Conservation (phyloP, 2,888 invertebrate species). For the Drosophila incognita region DNA sequence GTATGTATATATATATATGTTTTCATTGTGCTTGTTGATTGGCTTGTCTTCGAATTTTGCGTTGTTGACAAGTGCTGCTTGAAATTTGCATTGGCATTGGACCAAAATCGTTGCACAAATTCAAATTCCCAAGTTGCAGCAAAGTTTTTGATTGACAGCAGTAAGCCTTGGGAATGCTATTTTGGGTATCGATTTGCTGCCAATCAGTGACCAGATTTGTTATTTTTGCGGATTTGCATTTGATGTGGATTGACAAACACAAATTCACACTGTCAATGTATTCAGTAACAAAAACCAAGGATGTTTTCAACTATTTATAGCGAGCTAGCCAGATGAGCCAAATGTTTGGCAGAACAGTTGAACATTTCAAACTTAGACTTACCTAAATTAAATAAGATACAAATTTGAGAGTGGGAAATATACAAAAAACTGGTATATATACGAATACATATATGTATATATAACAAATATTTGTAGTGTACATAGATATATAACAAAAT, state of each 20-base stretch:
- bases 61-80: slow-evolving; percentile 46
- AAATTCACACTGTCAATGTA: background rate
- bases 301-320: background rate
- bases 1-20: background rate
- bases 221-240: slow-evolving; percentile 23
- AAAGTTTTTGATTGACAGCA: slow-evolving; percentile 62
- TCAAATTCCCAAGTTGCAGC: slow-evolving; percentile 41
- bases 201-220: slow-evolving; percentile 22
- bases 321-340: background rate
- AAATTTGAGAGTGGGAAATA: background rate
- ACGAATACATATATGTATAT: rapidly evolving
- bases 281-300: background rate
- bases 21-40: slow-evolving; percentile 31
- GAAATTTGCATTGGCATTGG: slow-evolving; percentile 46
- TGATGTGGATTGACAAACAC: slow-evolving; percentile 1
- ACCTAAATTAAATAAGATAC: background rate
- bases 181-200: slow-evolving; percentile 28
- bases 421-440: rapidly evolving
- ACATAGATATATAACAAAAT: no score
- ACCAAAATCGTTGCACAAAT: slow-evolving; percentile 53
- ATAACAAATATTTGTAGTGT: no score
- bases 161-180: slow-evolving; percentile 49
- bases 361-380: background rate
- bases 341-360: background rate
- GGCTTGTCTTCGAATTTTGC: slow-evolving; percentile 40